Percentiles rank a stretch among this genome's conserved stretches.
These are phyloP conservation scores for Glossophaga mutica DNA, from an alignment of 2,797 vertebrate genomes.

Conservation along the genomic window DNA sequence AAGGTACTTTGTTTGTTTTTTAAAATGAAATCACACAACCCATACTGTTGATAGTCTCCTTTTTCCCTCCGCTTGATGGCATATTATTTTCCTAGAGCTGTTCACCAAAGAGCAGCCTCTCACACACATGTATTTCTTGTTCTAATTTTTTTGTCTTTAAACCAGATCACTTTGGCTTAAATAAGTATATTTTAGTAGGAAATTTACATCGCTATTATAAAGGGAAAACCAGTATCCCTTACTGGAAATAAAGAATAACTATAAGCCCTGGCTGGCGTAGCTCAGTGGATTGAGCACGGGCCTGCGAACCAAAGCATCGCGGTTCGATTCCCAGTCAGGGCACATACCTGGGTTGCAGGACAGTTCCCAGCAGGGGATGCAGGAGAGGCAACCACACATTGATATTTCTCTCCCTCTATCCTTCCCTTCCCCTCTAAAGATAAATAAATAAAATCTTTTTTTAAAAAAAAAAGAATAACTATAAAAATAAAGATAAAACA, in stretches of 20 bases:
- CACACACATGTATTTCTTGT: background rate
- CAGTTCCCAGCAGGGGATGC: no score
- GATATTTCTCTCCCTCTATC: no score
- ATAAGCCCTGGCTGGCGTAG: no score
- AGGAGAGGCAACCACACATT: no score
- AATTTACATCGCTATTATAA: background rate
- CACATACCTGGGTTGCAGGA: no score
- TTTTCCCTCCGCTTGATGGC: background rate
- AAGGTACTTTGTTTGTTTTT: background rate
- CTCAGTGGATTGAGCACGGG: no score
- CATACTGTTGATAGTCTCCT: background rate
- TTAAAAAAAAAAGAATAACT: background rate
- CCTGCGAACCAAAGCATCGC: no score
- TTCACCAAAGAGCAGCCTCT: background rate
- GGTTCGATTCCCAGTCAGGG: no score
- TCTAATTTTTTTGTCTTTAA: background rate
- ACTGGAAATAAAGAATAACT: background rate
- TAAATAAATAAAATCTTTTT: no score
- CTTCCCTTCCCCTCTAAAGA: no score
- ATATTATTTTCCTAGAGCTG: background rate
- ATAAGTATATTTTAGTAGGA: background rate
- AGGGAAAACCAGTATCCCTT: background rate
- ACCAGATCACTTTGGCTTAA: constrained; percentile 18
- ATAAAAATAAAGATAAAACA: background rate
- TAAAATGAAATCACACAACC: background rate